A percentile compares a stretch with the other conserved stretches of the same genome.
These are phyloP conservation scores for Sarcophilus harrisii DNA, from an alignment of 2,797 vertebrate species.

Conservation along the genomic window DNA sequence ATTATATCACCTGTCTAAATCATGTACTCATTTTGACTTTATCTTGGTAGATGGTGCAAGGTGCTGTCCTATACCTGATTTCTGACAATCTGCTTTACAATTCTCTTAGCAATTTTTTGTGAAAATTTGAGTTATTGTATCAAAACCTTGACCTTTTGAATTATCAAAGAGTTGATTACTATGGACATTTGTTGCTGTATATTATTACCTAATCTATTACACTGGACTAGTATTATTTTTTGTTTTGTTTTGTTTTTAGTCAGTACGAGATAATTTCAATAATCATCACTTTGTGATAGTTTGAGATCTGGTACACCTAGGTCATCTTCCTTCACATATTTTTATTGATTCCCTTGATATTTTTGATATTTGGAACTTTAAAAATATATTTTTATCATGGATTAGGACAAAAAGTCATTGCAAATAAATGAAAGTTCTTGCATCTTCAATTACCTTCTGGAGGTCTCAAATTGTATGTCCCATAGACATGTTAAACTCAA, in stretches of 20 bases:
- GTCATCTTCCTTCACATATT: background rate
- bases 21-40: background rate
- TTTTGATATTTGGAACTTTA: background rate
- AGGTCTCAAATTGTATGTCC: background rate
- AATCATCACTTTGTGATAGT: background rate
- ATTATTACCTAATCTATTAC: background rate
- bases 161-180: background rate
- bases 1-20: background rate
- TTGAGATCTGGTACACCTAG: background rate
- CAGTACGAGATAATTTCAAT: background rate
- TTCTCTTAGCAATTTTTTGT: background rate
- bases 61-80: background rate
- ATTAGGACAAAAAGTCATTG: background rate
- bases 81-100: background rate
- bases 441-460: background rate
- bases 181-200: background rate
- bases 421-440: background rate
- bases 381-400: background rate
- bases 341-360: background rate
- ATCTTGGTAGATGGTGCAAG: background rate
- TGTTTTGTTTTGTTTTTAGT: background rate
- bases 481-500: background rate
- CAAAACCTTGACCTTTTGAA: background rate
- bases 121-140: background rate
- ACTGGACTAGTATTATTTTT: background rate